Percentiles rank a stretch among this genome's conserved stretches.
phyloP scores from a whole-genome alignment of 30 jellyfish, hydroid and myxozoan species.

The Aurelia sp. region DNA sequence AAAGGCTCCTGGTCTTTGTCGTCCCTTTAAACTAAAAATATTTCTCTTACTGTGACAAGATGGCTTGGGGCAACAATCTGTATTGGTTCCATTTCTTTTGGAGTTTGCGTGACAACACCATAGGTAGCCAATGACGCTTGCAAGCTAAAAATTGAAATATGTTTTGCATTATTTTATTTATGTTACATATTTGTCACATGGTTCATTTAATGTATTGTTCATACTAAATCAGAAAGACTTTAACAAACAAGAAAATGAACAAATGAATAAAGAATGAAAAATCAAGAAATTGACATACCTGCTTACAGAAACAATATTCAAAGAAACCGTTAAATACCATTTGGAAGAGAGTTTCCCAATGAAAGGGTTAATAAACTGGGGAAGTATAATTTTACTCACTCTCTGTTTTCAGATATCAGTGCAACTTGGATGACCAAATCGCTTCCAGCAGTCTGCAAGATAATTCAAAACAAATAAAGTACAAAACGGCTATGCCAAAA shows the following conservation, averaged over 20 bases:
- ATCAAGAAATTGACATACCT: too few species aligned
- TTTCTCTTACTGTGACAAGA: slow-evolving; percentile 75
- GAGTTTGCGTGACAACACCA: slow-evolving; percentile 97
- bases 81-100: slow-evolving; percentile 95
- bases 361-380: too few species aligned
- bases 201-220: too few species aligned
- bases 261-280: too few species aligned
- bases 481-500: background rate
- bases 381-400: slow-evolving; percentile 36
- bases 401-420: slow-evolving; percentile 88
- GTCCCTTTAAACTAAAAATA: too few species aligned
- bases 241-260: too few species aligned
- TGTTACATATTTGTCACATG: too few species aligned
- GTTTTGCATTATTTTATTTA: background rate
- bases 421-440: slow-evolving; percentile 94
- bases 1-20: too few species aligned
- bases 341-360: background rate
- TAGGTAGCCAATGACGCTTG: slow-evolving; percentile 95
- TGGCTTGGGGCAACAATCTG: slow-evolving; percentile 88
- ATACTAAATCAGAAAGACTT: too few species aligned
- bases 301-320: too few species aligned
- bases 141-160: slow-evolving; percentile 46
- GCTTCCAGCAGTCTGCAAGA: slow-evolving; percentile 72
- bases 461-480: background rate
- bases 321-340: background rate